Evolutionary conservation across 23 tunicate species (phyloP), one percentile per base, ranked within the genome.

Genomic region (Oikopleura dioica): DNA sequence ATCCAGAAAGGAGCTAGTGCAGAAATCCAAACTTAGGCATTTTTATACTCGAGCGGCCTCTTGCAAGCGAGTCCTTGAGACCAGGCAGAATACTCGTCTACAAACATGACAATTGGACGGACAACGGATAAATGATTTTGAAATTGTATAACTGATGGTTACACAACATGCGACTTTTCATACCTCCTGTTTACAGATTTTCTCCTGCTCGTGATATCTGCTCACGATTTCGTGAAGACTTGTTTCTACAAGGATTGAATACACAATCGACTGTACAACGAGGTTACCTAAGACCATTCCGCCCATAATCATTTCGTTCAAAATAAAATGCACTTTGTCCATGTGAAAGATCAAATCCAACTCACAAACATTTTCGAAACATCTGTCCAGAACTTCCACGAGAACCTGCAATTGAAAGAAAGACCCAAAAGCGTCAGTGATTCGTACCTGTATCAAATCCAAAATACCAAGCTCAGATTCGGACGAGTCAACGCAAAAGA

Each of bases 281-380:
- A n/a, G n/a, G n/a, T n/a, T n/a, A n/a, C n/a, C n/a, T n/a, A 91
- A 63, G 12, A 91, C 97, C 97, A 91, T 91, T 67, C 97, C 97
- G 1, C 97, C 97, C 97, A 91, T 91, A 0, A 91, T 92, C 75
- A 91, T 91, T 38, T 91, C 97, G 0, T 86, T 75, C 16, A 91
- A 76, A 35, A 91, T 91, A 50, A 82, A 32, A 1, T 80, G 94
- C 2, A 91, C 97, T 80, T 91, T 91, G 75, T 91, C 97, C 35
- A 91, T 84, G 68, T 91, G 97, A 38, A 91, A 91, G 28, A 91
- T 91, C 32, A 91, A 68, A 76, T 91, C 97, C 35, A 91, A 75
- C 68, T 91, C 97, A 51, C 97, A 91, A 55, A 91, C 97, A 78
- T 91, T 91, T 91, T 91, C 97, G 82, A 91, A 91, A 68, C 92